A percentile compares a stretch with the other conserved stretches of the same genome.
phyloP scores from a whole-genome alignment of 2,113 vertebrate species.

The Grantiella picta region DNA sequence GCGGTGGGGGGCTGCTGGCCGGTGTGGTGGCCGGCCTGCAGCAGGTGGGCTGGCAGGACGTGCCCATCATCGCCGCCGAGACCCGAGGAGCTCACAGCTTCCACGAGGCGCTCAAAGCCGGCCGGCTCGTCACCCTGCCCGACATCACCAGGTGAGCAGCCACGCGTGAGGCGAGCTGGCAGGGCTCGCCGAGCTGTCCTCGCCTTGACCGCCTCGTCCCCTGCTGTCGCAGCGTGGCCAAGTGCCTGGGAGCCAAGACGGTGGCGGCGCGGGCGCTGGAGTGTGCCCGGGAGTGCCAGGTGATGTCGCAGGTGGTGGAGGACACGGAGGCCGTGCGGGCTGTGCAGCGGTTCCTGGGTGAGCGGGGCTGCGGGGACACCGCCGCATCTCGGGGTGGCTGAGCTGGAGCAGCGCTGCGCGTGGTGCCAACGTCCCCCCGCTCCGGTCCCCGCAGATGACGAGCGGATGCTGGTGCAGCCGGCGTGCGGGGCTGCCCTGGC shows the following conservation, averaged over 20 bases:
- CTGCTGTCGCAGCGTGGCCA: constrained; percentile 78
- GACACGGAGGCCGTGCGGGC: constrained; percentile 83
- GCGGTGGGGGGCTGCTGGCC: constrained; percentile 86
- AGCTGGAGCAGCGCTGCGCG: accelerated
- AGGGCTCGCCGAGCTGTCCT: accelerated
- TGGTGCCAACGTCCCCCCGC: accelerated
- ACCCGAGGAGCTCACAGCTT: constrained; percentile 87
- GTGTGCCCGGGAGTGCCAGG: constrained; percentile 70
- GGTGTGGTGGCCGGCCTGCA: constrained; percentile 82
- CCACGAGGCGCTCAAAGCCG: constrained; percentile 77
- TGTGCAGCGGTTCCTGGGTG: constrained; percentile 84
- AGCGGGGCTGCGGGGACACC: not conserved
- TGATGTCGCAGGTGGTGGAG: constrained; percentile 85
- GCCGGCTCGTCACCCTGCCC: constrained; percentile 79
- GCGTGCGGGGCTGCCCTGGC: constrained; percentile 87
- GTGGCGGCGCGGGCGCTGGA: constrained; percentile 80
- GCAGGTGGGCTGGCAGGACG: constrained; percentile 81
- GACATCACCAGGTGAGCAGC: constrained; percentile 85
- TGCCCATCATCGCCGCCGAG: constrained; percentile 87
- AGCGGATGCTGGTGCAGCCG: constrained; percentile 87
- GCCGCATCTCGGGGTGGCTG: accelerated
- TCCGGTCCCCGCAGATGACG: constrained; percentile 76
- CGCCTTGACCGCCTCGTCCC: not conserved
- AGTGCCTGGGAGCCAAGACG: constrained; percentile 80
- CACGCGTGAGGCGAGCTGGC: accelerated